Percentiles rank a stretch among this genome's conserved stretches.
Conservation (phyloP, 2,113 vertebrate genomes). For the Bubo bubo region DNA sequence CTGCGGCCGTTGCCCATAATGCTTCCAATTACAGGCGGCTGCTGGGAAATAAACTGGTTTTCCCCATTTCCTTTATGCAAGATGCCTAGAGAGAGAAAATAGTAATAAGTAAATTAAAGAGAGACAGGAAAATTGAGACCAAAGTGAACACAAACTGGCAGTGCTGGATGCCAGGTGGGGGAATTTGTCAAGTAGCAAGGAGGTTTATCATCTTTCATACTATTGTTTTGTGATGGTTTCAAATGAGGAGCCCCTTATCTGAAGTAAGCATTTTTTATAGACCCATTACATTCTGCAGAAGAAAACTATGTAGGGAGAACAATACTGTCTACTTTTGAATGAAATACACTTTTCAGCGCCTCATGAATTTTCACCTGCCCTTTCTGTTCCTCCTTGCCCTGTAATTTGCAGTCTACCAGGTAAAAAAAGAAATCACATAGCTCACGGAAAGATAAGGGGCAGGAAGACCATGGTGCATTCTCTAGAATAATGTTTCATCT, state of each 20-base stretch:
- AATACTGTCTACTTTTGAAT: neutral
- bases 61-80: slow-evolving; percentile 97
- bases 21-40: slow-evolving; percentile 94
- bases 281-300: neutral
- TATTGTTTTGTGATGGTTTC: neutral
- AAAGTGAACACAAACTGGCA: neutral
- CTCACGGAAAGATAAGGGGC: neutral
- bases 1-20: slow-evolving; percentile 96
- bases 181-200: neutral
- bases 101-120: neutral
- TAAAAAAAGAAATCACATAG: neutral
- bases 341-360: neutral
- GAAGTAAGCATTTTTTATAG: neutral
- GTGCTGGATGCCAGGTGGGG: neutral
- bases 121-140: neutral
- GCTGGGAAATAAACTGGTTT: slow-evolving; percentile 98
- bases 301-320: neutral
- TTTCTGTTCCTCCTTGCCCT: neutral
- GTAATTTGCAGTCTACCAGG: neutral
- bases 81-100: slow-evolving; percentile 81
- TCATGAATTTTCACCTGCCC: neutral
- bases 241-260: neutral
- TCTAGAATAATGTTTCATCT: neutral
- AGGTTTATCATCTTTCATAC: neutral
- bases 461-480: neutral